phyloP scores from a whole-genome alignment of 1,140 invertebrate genomes.

The Aphaenogaster ashmeadi region DNA sequence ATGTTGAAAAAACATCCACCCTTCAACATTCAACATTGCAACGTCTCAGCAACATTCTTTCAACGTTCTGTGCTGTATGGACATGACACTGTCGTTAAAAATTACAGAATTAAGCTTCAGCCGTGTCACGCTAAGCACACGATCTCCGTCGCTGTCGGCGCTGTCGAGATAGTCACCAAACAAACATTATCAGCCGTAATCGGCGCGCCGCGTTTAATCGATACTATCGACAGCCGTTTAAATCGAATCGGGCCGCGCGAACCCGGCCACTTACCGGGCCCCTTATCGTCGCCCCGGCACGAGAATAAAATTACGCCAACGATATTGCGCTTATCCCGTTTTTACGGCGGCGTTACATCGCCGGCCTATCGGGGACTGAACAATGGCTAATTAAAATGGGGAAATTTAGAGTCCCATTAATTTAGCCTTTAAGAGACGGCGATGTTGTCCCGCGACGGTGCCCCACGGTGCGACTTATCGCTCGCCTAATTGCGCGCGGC shows the following conservation, averaged over 20 bases:
- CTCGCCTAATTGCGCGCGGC: slow-evolving; percentile 48
- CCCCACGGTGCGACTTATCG: slow-evolving; percentile 53
- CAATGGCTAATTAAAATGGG: slow-evolving; percentile 72
- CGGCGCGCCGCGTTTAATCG: slow-evolving; percentile 64
- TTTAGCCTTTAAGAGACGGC: slow-evolving; percentile 49
- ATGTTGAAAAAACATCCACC: too few relatives aligned
- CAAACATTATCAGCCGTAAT: slow-evolving; percentile 62
- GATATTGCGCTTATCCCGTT: slow-evolving; percentile 66
- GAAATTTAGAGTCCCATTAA: slow-evolving; percentile 63
- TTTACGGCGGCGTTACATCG: slow-evolving; percentile 57
- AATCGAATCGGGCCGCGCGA: slow-evolving; percentile 29
- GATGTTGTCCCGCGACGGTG: slow-evolving; percentile 5
- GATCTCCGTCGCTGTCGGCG: slow-evolving; percentile 2
- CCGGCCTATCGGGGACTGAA: slow-evolving; percentile 35
- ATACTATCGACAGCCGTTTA: slow-evolving; percentile 40
- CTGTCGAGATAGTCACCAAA: slow-evolving; percentile 50
- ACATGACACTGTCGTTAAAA: too few relatives aligned
- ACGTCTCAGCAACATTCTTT: too few relatives aligned
- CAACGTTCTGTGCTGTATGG: too few relatives aligned
- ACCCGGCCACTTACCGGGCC: slow-evolving; percentile 32
- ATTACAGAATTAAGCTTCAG: too few relatives aligned
- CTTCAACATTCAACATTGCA: too few relatives aligned
- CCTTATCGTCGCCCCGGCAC: slow-evolving; percentile 62
- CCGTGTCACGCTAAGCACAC: slow-evolving; percentile 9
- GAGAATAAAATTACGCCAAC: slow-evolving; percentile 71